phyloP scores from a whole-genome alignment of 2,888 invertebrate species.

The Cepaea hortensis region DNA sequence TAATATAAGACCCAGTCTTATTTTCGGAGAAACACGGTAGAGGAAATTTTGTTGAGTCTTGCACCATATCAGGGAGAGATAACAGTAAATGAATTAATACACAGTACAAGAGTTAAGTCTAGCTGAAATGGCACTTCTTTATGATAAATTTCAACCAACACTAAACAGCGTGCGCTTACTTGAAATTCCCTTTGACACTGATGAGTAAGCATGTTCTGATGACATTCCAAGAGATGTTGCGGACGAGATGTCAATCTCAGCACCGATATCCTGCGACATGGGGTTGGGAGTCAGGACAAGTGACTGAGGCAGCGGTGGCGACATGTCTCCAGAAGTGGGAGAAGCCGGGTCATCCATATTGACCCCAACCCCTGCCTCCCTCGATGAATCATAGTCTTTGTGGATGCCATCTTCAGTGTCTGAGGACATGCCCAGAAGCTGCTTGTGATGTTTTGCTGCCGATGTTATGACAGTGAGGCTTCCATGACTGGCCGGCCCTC shows the following conservation, averaged over 20 bases:
- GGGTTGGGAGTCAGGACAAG: slow-evolving; percentile 59
- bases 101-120: too few relatives aligned
- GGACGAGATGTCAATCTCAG: slow-evolving; percentile 65
- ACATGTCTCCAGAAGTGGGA: slow-evolving; percentile 57
- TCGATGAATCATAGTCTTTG: slow-evolving; percentile 49
- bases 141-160: too few relatives aligned
- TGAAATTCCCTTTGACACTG: slow-evolving; percentile 75
- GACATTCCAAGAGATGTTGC: slow-evolving; percentile 66
- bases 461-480: slow-evolving; percentile 29
- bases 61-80: too few relatives aligned
- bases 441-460: slow-evolving; percentile 38
- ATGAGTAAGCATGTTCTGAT: slow-evolving; percentile 87
- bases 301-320: slow-evolving; percentile 60
- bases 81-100: too few relatives aligned
- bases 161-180: background rate
- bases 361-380: slow-evolving; percentile 47
- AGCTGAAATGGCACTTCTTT: too few relatives aligned
- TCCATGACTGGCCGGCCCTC: background rate
- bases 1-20: too few relatives aligned
- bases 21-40: too few relatives aligned
- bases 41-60: too few relatives aligned
- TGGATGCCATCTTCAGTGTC: slow-evolving; percentile 27
- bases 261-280: slow-evolving; percentile 65
- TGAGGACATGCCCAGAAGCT: slow-evolving; percentile 12
- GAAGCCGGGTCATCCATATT: slow-evolving; percentile 47